These are phyloP conservation scores for Hiodon alosoides DNA, from an alignment of 2,113 vertebrate genomes.

Conservation along the genomic window DNA sequence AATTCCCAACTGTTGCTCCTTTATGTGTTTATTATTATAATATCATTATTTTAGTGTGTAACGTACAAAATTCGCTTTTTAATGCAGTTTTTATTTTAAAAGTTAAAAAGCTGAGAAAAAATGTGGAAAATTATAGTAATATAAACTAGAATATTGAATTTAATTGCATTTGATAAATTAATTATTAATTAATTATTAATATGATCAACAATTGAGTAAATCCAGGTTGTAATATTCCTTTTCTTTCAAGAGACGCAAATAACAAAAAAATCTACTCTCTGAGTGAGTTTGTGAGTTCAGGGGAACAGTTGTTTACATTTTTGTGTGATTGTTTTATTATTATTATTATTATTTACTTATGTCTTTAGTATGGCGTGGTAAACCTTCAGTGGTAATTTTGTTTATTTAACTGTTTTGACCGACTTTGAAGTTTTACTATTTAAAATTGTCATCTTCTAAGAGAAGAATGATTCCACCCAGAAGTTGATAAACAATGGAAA, in stretches of 20 bases:
- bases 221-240: no score
- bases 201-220: no score
- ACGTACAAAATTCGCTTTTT: background rate
- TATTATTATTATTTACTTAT: background rate
- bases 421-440: constrained; percentile 22
- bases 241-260: no score
- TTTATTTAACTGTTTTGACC: background rate
- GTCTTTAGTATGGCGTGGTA: background rate
- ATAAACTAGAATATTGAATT: no score
- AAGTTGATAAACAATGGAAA: constrained; percentile 68
- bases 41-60: background rate
- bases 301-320: constrained; percentile 11
- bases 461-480: constrained; percentile 18
- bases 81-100: background rate
- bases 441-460: background rate
- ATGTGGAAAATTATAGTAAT: background rate
- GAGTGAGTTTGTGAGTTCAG: no score
- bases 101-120: background rate
- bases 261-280: no score
- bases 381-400: background rate
- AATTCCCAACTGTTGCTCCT: background rate
- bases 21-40: background rate
- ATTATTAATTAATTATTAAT: no score
- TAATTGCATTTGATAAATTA: no score
- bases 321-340: background rate